Conservation (phyloP, 1,140 invertebrate genomes). For the Prorops nasuta region DNA sequence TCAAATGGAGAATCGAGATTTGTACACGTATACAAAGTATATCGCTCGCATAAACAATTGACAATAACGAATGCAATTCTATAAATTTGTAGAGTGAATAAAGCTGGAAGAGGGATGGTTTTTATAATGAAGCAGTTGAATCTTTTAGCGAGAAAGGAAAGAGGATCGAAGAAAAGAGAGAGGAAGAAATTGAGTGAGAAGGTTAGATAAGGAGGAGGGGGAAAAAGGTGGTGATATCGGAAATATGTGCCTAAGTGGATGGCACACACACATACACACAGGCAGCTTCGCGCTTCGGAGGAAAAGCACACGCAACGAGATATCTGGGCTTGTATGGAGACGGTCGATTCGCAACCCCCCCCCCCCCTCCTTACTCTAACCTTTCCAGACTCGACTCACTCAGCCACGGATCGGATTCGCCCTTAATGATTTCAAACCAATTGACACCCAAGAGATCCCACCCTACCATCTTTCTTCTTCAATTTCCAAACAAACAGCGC, state of each 20-base stretch:
- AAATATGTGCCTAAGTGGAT: constrained; percentile 30
- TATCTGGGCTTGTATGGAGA: constrained; percentile 2
- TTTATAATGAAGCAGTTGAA: too few relatives aligned
- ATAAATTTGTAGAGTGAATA: too few relatives aligned
- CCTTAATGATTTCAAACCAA: constrained; percentile 20
- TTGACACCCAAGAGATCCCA: too few relatives aligned
- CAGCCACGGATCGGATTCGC: constrained; percentile 3
- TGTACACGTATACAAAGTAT: too few relatives aligned
- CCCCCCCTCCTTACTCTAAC: neutral
- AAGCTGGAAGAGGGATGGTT: too few relatives aligned
- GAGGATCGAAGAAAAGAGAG: neutral
- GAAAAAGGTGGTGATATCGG: constrained; percentile 18
- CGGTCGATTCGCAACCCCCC: constrained; percentile 2
- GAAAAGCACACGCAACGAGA: too few relatives aligned
- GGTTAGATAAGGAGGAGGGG: neutral
- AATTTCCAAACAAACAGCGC: neutral
- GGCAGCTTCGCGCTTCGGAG: too few relatives aligned
- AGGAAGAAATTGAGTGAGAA: constrained; percentile 9
- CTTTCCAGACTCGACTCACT: neutral
- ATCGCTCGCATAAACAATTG: too few relatives aligned
- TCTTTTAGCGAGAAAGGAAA: neutral
- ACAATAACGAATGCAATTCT: too few relatives aligned
- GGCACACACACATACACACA: too few relatives aligned
- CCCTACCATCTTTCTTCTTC: neutral
- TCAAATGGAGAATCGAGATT: too few relatives aligned